Conservation (phyloP, 2,888 invertebrate species). For the Linnaemya tessellans region DNA sequence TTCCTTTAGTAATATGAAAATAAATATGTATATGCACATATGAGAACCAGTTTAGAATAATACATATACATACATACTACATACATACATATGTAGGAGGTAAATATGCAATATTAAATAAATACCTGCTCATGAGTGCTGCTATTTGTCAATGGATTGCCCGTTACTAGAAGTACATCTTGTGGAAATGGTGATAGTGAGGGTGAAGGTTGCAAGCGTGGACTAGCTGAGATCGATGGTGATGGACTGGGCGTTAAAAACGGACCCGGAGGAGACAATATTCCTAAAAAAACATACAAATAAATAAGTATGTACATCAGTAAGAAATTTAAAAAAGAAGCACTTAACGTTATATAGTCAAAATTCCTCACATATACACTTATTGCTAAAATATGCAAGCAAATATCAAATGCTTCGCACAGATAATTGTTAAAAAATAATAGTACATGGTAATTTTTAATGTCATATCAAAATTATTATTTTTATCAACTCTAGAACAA, state of each 20-base stretch:
- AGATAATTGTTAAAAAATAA: no score
- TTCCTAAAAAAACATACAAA: conserved; percentile 77
- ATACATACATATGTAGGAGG: no score
- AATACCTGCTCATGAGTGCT: conserved; percentile 82
- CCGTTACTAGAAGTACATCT: conserved; percentile 83
- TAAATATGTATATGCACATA: neutral
- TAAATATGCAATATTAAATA: neutral
- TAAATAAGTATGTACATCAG: no score
- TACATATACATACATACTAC: neutral
- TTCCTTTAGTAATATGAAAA: conserved; percentile 76
- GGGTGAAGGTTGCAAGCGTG: conserved; percentile 83
- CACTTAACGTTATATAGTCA: no score
- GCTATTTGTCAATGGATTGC: conserved; percentile 83
- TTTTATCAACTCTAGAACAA: neutral
- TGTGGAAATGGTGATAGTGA: conserved; percentile 83
- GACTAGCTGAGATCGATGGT: conserved; percentile 84
- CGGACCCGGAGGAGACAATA: conserved; percentile 84
- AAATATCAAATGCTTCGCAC: no score
- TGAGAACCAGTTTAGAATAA: no score
- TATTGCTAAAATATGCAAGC: no score
- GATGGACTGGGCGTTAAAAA: conserved; percentile 84
- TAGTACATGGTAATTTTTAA: no score
- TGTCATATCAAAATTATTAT: neutral
- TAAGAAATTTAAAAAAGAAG: no score
- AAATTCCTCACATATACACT: no score